Conservation (phyloP, 2,113 vertebrate species). For the Falco punctatus region DNA sequence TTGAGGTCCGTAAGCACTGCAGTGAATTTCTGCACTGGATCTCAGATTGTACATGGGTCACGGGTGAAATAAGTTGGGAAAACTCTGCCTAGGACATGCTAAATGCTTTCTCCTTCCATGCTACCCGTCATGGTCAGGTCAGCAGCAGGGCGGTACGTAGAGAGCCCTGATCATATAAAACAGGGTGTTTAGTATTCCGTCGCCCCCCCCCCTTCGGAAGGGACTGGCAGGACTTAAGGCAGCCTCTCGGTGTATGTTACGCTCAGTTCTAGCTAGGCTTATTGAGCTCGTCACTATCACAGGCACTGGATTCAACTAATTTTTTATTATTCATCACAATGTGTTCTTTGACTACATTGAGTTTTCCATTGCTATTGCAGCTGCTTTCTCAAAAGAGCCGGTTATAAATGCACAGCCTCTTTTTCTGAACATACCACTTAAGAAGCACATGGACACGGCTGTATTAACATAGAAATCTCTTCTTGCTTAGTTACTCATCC, state of each 20-base stretch:
- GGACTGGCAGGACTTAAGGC: background rate
- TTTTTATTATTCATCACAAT: slow-evolving; percentile 39
- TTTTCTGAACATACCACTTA: background rate
- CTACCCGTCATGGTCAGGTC: background rate
- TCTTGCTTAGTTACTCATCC: background rate
- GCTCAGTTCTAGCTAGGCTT: background rate
- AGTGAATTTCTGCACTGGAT: background rate
- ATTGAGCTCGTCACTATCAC: background rate
- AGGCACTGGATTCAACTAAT: background rate
- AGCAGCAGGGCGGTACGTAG: background rate
- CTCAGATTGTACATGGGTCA: background rate
- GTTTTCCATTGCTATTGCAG: slow-evolving; percentile 22
- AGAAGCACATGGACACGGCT: background rate
- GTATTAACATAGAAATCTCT: slow-evolving; percentile 21
- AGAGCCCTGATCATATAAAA: background rate
- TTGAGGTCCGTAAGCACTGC: background rate
- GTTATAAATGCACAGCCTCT: background rate
- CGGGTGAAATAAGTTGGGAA: background rate
- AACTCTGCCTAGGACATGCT: background rate
- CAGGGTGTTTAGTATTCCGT: background rate
- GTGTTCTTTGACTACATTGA: slow-evolving; percentile 8
- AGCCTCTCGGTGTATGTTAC: background rate
- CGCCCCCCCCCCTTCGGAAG: fast-evolving
- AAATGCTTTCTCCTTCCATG: background rate
- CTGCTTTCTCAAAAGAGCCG: slow-evolving; percentile 45